Base-by-base conservation (phyloP, 1,140 invertebrate genomes). In the Bombus huntii region DNA sequence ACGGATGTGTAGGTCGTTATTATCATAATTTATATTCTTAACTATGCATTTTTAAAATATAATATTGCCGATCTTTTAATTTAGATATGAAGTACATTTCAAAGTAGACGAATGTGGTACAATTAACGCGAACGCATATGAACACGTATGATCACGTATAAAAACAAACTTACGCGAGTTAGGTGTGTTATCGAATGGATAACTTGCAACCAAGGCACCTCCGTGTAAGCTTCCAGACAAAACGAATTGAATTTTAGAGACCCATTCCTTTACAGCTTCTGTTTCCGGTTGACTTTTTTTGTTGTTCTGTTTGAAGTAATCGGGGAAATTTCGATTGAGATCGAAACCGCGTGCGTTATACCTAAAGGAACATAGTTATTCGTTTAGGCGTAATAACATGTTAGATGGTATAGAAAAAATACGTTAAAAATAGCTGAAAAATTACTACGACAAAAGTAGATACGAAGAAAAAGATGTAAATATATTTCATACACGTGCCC, bases 231-330 rank as follows among this genome's bases (percentile, higher is more conserved):
- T 98, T 76, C 98, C 98, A 13, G 98, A 99, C 6, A 99, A 94
- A 28, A 98, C 98, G 92, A 99, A 99, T 94, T 98, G 98, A 86
- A 98, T 98, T 94, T 98, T 98, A 65, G 97, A 97, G 53, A 98
- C 97, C 98, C 98, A 99, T 91, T 98, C 97, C 95, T 99, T 99
- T 3, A 99, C 98, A 2, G 98, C 98, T 90, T 98, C 97, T 0
- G 99, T 99, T 95, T 99, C 99, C 6, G 98, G 98, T 93, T 98
- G 98, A 6, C 97, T 96, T 39, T 97, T 96, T 90, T 97, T 98
- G 86, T 97, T 98, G 94, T 98, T 98, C 91, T 97, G 96, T 92
- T 98, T 98, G 95, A 98, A 98, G 93, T 98, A 98, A 95, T 99
- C 98, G 0, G 98, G 98, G 95, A 99, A 99, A 95, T 99, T 99